A percentile compares a stretch with the other conserved stretches of the same genome.
Evolutionary conservation across 1,140 invertebrate species (phyloP).

Genomic region (Zaprionus vittiger): DNA sequence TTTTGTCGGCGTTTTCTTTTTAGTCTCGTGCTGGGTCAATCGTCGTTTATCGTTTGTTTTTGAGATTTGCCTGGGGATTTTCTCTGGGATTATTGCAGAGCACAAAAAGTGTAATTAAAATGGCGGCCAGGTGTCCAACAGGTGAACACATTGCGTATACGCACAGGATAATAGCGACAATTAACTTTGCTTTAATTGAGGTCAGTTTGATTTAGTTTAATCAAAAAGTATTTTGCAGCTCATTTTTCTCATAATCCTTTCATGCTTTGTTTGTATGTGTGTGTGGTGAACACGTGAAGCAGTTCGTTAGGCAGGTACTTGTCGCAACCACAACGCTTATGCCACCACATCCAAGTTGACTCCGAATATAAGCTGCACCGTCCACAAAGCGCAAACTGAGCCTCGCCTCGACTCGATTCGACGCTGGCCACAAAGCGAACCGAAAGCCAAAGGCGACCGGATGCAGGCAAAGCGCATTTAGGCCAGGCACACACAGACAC

Average conservation of each 20-base stretch:
- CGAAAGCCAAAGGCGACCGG: conserved; percentile 36
- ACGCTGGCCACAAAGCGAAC: conserved; percentile 26
- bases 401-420: conserved; percentile 2
- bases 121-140: conserved; percentile 30
- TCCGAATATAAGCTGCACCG: conserved; percentile 15
- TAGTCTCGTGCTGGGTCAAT: conserved; percentile 45
- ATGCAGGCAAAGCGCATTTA: conserved; percentile 40
- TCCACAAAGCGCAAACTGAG: conserved; percentile 26
- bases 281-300: background rate
- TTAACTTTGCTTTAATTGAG: background rate
- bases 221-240: background rate
- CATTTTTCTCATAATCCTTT: background rate
- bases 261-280: background rate
- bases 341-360: conserved; percentile 5
- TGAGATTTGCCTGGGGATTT: conserved; percentile 48
- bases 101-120: conserved; percentile 64
- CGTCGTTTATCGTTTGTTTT: conserved; percentile 60
- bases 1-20: background rate
- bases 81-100: conserved; percentile 14
- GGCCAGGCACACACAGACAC: conserved; percentile 17
- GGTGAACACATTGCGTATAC: conserved; percentile 11
- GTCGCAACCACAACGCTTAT: conserved; percentile 7
- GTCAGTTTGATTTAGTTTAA: background rate
- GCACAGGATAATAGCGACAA: background rate
- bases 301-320: conserved; percentile 3